Evolutionary conservation across 2,888 invertebrate genomes (phyloP), one percentile per base, ranked within the genome.

Genomic region (Epirrhoe tristata): DNA sequence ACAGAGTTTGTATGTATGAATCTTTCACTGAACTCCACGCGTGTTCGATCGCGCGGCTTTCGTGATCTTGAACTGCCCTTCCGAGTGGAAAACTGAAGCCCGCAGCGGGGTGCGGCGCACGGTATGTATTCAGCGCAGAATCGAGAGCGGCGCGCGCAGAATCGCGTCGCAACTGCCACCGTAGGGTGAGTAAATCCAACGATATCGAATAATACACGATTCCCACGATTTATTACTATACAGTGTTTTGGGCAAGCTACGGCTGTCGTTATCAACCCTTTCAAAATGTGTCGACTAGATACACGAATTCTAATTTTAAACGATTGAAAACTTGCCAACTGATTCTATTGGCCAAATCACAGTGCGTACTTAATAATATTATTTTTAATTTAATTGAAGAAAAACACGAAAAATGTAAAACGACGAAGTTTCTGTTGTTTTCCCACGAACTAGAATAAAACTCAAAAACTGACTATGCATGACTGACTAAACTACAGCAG

Each of bases 21-120:
- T 81, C 80, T 86, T 75, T 81, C 80, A 82, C 82, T 79, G 77
- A 82, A 84, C 80, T 77, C 78, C 72, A 79, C 78, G 82, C 77
- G 80, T 79, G 83, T 83, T 85, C 84, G 84, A 74, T 79, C 82
- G 78, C 80, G 82, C 84, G 85, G 85, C 86, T 85, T 84, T 84
- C 83, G 87, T 93, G 94, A 91, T 91, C 94, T 94, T 94, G 93
- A 93, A 90, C 89, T 92, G 94, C 91, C 94, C 94, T 93, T 93
- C 87, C 86, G 81, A 81, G 84, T 84, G 85, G 86, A 88, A 91
- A 89, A 83, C 81, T 83, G 84, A 83, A 86, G 85, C 82, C 85
- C 86, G 84, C 87, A 86, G 82, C 81, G 84, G 74, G 75, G 81
- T 66, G 80, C 77, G 81, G 73, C 79, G 79, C 71, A 76, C 82